Evolutionary conservation across 2,113 vertebrate species (phyloP).

Genomic region (Lichenostomus cassidix): DNA sequence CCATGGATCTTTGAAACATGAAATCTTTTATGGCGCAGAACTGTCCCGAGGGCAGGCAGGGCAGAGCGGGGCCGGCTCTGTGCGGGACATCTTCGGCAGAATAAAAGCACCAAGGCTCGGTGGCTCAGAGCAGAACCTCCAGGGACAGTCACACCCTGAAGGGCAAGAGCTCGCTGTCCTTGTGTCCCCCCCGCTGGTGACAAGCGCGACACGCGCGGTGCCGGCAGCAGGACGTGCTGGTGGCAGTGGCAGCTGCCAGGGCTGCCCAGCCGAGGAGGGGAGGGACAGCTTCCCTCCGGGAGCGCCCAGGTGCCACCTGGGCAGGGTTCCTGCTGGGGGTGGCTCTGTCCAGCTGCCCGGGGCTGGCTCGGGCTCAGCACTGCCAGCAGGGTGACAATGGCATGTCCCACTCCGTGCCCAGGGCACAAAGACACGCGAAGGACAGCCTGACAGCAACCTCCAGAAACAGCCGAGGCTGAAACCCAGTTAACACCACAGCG

Average conservation of each 20-base stretch:
- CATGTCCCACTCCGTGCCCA: too few relatives aligned
- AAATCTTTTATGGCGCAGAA: fast-evolving
- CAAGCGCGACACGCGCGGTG: background rate
- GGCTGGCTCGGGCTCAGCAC: too few relatives aligned
- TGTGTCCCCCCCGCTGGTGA: background rate
- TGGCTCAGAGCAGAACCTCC: background rate
- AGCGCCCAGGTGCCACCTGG: fast-evolving
- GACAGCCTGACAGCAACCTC: background rate
- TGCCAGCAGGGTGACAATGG: fast-evolving
- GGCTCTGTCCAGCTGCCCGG: background rate
- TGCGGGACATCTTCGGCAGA: background rate
- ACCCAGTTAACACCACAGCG: fast-evolving
- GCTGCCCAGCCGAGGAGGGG: background rate
- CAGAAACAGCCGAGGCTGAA: background rate
- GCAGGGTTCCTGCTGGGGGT: background rate
- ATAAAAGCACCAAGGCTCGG: too few relatives aligned
- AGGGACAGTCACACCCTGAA: fast-evolving
- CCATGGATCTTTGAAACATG: background rate
- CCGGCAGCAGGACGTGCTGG: fast-evolving
- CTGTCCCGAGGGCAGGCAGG: background rate
- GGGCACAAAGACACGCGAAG: too few relatives aligned
- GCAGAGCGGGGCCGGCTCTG: background rate
- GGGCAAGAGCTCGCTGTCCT: background rate
- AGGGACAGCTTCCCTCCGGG: background rate
- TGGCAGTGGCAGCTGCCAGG: background rate